Evolutionary conservation across 2,888 invertebrate genomes (phyloP).

Genomic region (Archips xylosteana): DNA sequence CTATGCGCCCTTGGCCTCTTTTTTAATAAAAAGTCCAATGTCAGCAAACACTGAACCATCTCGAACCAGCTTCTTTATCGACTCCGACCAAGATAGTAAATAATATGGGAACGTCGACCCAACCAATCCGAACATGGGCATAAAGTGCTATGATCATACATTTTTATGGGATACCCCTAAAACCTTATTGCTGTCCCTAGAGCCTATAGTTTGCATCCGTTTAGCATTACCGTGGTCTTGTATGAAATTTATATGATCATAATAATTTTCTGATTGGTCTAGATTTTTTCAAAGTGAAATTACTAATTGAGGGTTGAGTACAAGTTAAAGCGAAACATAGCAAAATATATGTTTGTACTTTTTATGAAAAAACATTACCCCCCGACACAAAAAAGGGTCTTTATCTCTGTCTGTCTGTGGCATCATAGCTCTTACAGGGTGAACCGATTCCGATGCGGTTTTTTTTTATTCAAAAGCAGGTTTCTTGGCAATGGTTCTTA

Average conservation of each 20-base stretch:
- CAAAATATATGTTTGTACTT: too few relatives aligned
- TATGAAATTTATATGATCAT: slow-evolving; percentile 24
- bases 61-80: slow-evolving; percentile 20
- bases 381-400: too few relatives aligned
- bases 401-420: too few relatives aligned
- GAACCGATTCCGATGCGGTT: too few relatives aligned
- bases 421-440: too few relatives aligned
- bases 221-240: slow-evolving; percentile 40
- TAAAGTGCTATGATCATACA: slow-evolving; percentile 43
- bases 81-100: slow-evolving; percentile 30
- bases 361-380: too few relatives aligned
- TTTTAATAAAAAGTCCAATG: neutral
- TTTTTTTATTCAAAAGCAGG: too few relatives aligned
- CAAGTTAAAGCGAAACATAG: too few relatives aligned
- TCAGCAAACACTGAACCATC: neutral
- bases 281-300: slow-evolving; percentile 9
- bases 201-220: slow-evolving; percentile 46
- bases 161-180: slow-evolving; percentile 47
- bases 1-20: neutral
- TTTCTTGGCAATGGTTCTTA: too few relatives aligned
- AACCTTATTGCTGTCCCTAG: slow-evolving; percentile 46
- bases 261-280: slow-evolving; percentile 19
- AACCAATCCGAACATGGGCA: slow-evolving; percentile 32
- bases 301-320: too few relatives aligned
- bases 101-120: slow-evolving; percentile 30